phyloP scores from a whole-genome alignment of 2,113 vertebrate genomes.

The Cochlearius cochlearius region DNA sequence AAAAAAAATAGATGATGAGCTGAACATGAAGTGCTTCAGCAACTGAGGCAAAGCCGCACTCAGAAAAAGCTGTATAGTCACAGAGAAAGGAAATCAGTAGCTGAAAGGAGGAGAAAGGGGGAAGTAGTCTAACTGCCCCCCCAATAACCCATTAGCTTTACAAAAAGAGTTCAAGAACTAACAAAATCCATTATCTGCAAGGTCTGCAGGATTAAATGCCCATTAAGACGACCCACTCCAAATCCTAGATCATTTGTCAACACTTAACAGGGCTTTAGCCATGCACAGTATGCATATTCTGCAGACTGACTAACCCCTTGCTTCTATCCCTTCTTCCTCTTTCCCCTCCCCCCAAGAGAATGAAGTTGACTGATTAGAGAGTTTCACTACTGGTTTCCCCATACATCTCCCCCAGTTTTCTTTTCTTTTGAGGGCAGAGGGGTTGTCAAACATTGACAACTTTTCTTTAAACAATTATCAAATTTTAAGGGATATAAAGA shows the following conservation, averaged over 20 bases:
- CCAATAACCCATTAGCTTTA: neutral
- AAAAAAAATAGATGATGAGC: constrained; percentile 19
- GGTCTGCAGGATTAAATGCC: constrained; percentile 2
- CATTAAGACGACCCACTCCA: constrained; percentile 24
- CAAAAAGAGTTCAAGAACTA: constrained; percentile 12
- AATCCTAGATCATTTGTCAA: constrained; percentile 24
- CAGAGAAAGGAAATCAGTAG: constrained; percentile 36
- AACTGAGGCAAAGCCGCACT: constrained; percentile 62
- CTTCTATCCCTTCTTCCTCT: neutral
- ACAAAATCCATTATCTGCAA: neutral
- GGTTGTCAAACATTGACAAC: constrained; percentile 28
- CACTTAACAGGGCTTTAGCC: constrained; percentile 48
- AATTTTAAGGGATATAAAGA: constrained; percentile 66
- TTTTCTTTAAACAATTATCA: constrained; percentile 59
- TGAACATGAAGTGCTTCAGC: constrained; percentile 59
- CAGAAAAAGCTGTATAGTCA: constrained; percentile 65
- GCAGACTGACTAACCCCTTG: neutral
- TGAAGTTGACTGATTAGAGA: constrained; percentile 43
- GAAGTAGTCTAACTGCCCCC: neutral
- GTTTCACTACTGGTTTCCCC: constrained; percentile 38
- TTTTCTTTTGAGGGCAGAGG: constrained; percentile 11
- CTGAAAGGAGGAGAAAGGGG: constrained; percentile 1
- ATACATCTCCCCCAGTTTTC: neutral
- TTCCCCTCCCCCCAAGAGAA: constrained; percentile 7
- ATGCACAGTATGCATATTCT: constrained; percentile 43